A percentile compares a stretch with the other conserved stretches of the same genome.
phyloP scores from a whole-genome alignment of 2,113 vertebrate genomes.

The Sylvietta virens region DNA sequence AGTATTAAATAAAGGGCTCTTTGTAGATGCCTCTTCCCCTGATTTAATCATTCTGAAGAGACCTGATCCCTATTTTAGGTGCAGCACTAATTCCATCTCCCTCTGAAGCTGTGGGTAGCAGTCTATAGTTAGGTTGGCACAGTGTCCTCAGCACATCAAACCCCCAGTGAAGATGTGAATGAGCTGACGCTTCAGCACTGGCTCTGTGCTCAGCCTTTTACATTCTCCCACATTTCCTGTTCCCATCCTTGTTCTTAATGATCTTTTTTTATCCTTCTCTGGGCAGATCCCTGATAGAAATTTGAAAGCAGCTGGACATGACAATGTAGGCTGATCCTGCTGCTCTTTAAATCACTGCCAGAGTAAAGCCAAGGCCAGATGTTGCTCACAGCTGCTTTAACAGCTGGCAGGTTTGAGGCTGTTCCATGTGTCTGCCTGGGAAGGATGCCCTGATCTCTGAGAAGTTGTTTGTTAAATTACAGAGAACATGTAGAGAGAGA shows the following conservation, averaged over 20 bases:
- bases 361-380: background rate
- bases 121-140: background rate
- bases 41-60: background rate
- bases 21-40: background rate
- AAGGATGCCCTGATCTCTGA: background rate
- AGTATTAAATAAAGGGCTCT: background rate
- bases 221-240: background rate
- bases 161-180: background rate
- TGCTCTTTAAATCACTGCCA: background rate
- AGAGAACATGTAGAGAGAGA: background rate
- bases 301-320: background rate
- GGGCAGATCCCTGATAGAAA: background rate
- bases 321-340: background rate
- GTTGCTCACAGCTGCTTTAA: background rate
- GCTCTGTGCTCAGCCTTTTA: background rate
- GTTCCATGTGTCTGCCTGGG: background rate
- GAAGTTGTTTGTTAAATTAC: background rate
- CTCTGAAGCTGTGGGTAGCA: background rate
- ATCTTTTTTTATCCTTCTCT: background rate
- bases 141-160: background rate
- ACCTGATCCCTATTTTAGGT: background rate
- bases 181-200: background rate
- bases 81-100: background rate
- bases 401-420: background rate
- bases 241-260: background rate